Conservation (phyloP, 2,113 vertebrate species). For the Sprattus sprattus region DNA sequence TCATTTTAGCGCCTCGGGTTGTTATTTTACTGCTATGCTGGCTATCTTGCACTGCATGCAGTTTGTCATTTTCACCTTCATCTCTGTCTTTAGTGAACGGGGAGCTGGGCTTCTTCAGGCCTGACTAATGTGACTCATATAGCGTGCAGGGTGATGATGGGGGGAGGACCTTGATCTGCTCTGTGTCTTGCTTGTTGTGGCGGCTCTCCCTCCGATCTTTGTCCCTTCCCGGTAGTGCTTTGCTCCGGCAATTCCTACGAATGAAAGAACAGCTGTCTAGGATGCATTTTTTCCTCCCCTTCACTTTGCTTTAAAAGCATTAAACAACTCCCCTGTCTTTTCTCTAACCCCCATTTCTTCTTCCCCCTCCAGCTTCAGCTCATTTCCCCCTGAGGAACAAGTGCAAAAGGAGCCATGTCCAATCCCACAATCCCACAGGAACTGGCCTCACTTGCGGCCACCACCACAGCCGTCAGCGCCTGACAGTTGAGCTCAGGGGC, state of each 20-base stretch:
- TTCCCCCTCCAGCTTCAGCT: neutral
- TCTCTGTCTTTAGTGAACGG: conserved; percentile 51
- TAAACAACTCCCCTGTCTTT: neutral
- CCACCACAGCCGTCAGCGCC: conserved; percentile 42
- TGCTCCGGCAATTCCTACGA: conserved; percentile 45
- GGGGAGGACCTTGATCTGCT: conserved; percentile 57
- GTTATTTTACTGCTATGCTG: conserved; percentile 38
- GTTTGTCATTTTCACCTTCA: conserved; percentile 55
- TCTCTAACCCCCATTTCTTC: neutral
- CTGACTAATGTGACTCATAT: conserved; percentile 64
- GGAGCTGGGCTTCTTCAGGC: conserved; percentile 52
- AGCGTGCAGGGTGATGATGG: conserved; percentile 57
- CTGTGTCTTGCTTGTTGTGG: conserved; percentile 55
- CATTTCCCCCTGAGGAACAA: neutral
- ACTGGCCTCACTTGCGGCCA: conserved; percentile 17
- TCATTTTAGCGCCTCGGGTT: conserved; percentile 10
- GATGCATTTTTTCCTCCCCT: neutral
- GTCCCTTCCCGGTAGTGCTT: conserved; percentile 21
- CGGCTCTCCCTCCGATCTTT: conserved; percentile 41
- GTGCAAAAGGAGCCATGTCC: conserved; percentile 27
- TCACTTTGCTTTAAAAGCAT: neutral
- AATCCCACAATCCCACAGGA: conserved; percentile 43
- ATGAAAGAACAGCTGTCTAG: conserved; percentile 56
- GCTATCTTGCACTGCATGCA: conserved; percentile 19
- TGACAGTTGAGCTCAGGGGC: conserved; percentile 45